Evolutionary conservation across 53 echinoderm and acorn worm genomes (phyloP), one percentile per base, ranked within the genome.

Genomic region (Holothuria leucospilota): DNA sequence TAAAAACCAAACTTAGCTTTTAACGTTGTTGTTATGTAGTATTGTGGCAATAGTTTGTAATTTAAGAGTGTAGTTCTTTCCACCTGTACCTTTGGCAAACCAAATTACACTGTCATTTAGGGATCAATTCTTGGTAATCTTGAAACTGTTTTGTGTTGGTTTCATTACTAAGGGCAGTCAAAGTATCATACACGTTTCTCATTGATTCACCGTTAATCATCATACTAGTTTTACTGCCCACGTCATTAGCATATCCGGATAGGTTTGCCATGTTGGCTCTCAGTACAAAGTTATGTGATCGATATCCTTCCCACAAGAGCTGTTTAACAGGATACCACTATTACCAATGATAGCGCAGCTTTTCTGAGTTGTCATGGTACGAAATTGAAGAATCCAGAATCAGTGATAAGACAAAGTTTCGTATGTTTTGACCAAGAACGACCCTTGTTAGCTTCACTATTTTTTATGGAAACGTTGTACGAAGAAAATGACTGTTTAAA

Each of bases 321-420:
- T 62, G 62, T 62, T 62, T 62, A 23, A 62, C 20, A 62, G 62
- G 23, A 62, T 77, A 1, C 77, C 77, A n/a, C 77, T 46, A 46
- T 46, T 77, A 46, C 77, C 77, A 41, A 77, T 77, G 46, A 77
- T 42, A 8, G 77, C 77, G 18, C 77, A 77, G 39, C 25, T 40
- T 20, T 49, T 46, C 20, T 46, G 42, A 26, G 9, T 69, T 12
- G 29, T 27, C 69, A 69, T 69, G 5, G 69, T 69, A 12, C 6
- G 7, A 29, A 28, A 69, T n/a, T 18, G 29, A 69, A 28, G 8
- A 8, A 29, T 69, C 28, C 2, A 69, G 15, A n/a, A 16, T 69
- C 29, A 11, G 29, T 29, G 27, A 69, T 39, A 26, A 38, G 29
- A 29, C 69, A 69, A 29, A 26, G 13, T 27, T 12, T 18, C 28